Evolutionary conservation across 2,888 invertebrate genomes (phyloP), one percentile per base, ranked within the genome.

Genomic region (Microctonus aethiopoides): DNA sequence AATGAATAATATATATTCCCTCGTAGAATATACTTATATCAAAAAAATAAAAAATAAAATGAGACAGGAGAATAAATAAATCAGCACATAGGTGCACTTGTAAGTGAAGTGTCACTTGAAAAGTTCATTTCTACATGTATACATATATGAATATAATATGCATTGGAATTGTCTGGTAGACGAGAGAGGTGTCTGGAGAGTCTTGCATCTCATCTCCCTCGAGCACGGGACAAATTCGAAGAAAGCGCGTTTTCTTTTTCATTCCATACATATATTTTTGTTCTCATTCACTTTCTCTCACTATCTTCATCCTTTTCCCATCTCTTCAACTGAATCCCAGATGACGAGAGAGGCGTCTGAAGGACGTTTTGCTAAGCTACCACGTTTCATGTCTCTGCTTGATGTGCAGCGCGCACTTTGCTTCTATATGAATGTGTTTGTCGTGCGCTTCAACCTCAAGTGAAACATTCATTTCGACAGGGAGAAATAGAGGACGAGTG

Each of bases 391-490:
- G 69, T 67, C 57, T 7, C 62, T 68, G 46, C 68, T 68, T 65
- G 65, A 72, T 68, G 41, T 67, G 59, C 65, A 64, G 54, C 65
- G 65, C 67, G 61, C 63, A 67, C 71, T 67, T 68, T 67, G 62
- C 72, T 64, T 57, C 66, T 62, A 46, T 62, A 46, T 71, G 68
- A 71, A 70, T 74, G 70, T 79, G 77, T 81, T 81, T 80, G 76
- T 81, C 79, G 77, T 77, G 75, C 67, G 73, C 78, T 79, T 76
- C 74, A 66, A 73, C 67, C 72, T 68, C 70, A 60, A 68, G 74
- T 71, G 59, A 73, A 74, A 75, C 73, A 76, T 76, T 75, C 72
- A 72, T 75, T 66, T 62, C 46, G 66, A 66, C 61, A 57, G 66
- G 59, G 54, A 29, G 61, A 34, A 46, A 29, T 5, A 39, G 36